Conservation (phyloP, 2,888 invertebrate genomes). For the Tiliacea citrago region DNA sequence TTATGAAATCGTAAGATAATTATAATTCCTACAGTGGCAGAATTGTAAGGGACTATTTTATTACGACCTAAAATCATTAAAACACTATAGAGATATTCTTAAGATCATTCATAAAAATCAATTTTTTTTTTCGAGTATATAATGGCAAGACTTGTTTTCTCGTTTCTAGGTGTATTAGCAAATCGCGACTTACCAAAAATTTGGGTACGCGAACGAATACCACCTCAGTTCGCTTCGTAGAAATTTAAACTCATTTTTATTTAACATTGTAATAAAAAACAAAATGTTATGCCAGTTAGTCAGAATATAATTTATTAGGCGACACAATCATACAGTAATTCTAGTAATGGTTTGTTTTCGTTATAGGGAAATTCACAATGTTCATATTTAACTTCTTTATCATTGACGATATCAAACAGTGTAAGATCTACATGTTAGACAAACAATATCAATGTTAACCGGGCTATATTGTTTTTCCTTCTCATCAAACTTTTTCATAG, state of each 20-base stretch:
- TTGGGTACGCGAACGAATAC: conserved; percentile 63
- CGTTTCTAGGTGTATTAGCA: conserved; percentile 67
- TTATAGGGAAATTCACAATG: conserved; percentile 72
- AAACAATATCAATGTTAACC: conserved; percentile 64
- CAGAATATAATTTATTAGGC: conserved; percentile 68
- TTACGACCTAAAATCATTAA: conserved; percentile 41
- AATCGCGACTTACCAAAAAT: conserved; percentile 56
- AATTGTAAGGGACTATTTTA: conserved; percentile 35
- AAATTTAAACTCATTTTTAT: conserved; percentile 61
- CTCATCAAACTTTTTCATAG: conserved; percentile 63
- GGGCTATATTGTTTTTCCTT: conserved; percentile 83
- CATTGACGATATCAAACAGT: conserved; percentile 71
- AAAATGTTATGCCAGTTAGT: conserved; percentile 60
- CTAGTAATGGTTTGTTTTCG: conserved; percentile 75
- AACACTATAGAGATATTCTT: conserved; percentile 36
- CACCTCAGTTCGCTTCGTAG: conserved; percentile 66
- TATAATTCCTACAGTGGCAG: conserved; percentile 27
- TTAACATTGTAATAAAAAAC: conserved; percentile 54
- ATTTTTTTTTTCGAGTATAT: conserved; percentile 52
- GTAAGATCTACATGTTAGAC: conserved; percentile 70
- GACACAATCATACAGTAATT: conserved; percentile 62
- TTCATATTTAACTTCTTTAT: conserved; percentile 68
- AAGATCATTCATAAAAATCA: conserved; percentile 45
- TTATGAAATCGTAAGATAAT: conserved; percentile 26
- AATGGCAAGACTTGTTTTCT: conserved; percentile 66